Evolutionary conservation across 2,113 vertebrate genomes (phyloP).

Genomic region (Aegithalos caudatus): DNA sequence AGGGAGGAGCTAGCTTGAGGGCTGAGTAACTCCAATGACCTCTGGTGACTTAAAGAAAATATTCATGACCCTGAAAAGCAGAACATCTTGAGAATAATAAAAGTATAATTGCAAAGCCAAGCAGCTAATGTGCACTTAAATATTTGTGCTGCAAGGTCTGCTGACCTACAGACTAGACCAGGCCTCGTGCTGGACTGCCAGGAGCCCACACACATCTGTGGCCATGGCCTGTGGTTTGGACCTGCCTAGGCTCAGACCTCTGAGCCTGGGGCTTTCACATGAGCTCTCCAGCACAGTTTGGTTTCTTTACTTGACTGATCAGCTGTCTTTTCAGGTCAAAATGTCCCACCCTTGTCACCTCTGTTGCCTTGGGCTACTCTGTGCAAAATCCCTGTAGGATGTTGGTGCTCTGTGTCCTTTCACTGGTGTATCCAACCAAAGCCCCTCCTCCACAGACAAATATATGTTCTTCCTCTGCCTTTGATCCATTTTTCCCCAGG

Average conservation of each 20-base stretch:
- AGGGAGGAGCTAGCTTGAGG: background rate
- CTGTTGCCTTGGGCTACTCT: background rate
- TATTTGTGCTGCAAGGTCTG: background rate
- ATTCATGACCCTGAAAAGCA: background rate
- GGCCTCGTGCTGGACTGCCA: background rate
- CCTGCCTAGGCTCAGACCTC: background rate
- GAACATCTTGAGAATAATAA: background rate
- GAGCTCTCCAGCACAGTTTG: background rate
- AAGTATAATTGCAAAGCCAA: constrained; percentile 28
- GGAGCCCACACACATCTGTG: background rate
- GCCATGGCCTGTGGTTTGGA: background rate
- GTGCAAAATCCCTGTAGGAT: background rate
- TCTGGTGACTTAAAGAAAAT: constrained; percentile 32
- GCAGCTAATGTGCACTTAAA: background rate
- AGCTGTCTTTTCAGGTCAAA: background rate
- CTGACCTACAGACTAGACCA: background rate
- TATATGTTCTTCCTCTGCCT: background rate
- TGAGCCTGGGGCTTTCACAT: background rate
- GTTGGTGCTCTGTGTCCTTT: background rate
- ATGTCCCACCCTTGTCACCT: background rate
- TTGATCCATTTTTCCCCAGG: background rate
- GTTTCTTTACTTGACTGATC: background rate
- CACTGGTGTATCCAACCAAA: background rate
- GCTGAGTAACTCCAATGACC: constrained; percentile 23
- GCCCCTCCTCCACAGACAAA: background rate